phyloP scores from a whole-genome alignment of 2,888 invertebrate genomes.

The Cosmia trapezina region DNA sequence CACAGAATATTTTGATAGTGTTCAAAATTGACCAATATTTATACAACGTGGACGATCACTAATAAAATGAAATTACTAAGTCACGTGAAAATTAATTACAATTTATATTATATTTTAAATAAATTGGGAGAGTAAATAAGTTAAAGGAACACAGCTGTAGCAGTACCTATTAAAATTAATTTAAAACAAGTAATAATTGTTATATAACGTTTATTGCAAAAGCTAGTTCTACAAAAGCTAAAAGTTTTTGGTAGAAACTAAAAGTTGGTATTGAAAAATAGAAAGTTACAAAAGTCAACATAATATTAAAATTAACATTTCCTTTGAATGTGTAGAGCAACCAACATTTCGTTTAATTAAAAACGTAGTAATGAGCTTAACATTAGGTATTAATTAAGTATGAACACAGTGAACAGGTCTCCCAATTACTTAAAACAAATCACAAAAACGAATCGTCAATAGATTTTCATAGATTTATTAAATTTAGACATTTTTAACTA shows the following conservation, averaged over 20 bases:
- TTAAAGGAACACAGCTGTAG: constrained; percentile 4
- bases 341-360: constrained; percentile 16
- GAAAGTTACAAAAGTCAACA: constrained; percentile 10
- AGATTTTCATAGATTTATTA: constrained; percentile 67
- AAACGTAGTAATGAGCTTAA: constrained; percentile 42
- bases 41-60: constrained; percentile 82
- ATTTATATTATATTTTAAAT: constrained; percentile 52
- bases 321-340: constrained; percentile 31
- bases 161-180: background rate
- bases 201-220: constrained; percentile 18
- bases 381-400: constrained; percentile 14
- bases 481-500: constrained; percentile 72
- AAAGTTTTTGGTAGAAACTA: constrained; percentile 7
- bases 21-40: constrained; percentile 88
- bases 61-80: constrained; percentile 54
- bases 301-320: constrained; percentile 19
- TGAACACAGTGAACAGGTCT: constrained; percentile 48
- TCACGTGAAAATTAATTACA: constrained; percentile 59
- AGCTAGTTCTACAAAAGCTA: background rate
- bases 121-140: constrained; percentile 46
- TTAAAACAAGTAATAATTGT: background rate
- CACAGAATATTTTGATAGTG: constrained; percentile 90
- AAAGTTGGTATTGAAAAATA: background rate
- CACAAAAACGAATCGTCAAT: constrained; percentile 54
- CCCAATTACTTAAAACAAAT: constrained; percentile 64